A percentile compares a stretch with the other conserved stretches of the same genome.
Evolutionary conservation across 2,888 invertebrate species (phyloP).

Genomic region (Lithophane leautieri): DNA sequence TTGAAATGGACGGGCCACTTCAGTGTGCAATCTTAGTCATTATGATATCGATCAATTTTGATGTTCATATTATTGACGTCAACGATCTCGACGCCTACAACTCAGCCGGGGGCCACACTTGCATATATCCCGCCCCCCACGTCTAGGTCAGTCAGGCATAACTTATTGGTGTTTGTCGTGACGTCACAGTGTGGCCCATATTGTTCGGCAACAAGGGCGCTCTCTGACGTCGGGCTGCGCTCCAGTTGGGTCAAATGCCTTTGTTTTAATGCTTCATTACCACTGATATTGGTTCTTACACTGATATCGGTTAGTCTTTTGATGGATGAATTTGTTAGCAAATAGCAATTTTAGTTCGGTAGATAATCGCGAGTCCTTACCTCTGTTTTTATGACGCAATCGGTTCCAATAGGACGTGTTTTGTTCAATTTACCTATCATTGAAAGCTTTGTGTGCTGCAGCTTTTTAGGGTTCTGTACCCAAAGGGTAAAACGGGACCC

Average conservation of each 20-base stretch:
- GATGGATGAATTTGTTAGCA: neutral
- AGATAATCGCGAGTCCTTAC: neutral
- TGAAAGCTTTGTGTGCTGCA: conserved; percentile 12
- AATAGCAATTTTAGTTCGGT: neutral
- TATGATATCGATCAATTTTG: neutral
- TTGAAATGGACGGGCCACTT: neutral
- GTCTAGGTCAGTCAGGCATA: conserved; percentile 25
- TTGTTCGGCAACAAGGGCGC: conserved; percentile 24
- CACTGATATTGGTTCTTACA: conserved; percentile 30
- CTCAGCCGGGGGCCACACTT: conserved; percentile 1
- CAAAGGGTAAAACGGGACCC: too few relatives aligned
- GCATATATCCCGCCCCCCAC: neutral
- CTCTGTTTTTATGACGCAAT: neutral
- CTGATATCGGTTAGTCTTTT: neutral
- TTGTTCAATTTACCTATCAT: conserved; percentile 3
- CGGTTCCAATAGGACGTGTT: neutral
- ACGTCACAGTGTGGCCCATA: conserved; percentile 41
- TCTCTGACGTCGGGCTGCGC: conserved; percentile 11
- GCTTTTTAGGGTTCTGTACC: too few relatives aligned
- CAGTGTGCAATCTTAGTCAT: conserved; percentile 3
- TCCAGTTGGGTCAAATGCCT: conserved; percentile 25
- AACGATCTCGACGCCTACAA: neutral
- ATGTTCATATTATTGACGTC: neutral
- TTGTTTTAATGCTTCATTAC: conserved; percentile 9
- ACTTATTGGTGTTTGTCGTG: conserved; percentile 6